phyloP scores from a whole-genome alignment of 2,113 vertebrate species.

The Gavia stellata region DNA sequence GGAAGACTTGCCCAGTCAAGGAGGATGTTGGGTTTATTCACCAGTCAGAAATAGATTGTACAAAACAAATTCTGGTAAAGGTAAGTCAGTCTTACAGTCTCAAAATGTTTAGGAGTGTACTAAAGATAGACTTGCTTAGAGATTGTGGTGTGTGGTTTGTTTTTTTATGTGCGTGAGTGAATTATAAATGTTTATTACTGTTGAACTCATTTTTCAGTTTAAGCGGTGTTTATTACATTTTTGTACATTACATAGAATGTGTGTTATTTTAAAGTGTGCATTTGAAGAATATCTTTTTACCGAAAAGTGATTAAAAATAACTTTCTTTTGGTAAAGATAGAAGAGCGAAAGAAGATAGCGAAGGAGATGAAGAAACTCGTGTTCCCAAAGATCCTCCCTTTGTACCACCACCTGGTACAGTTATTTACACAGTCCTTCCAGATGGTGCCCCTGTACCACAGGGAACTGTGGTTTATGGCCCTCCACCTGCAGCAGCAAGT shows the following conservation, averaged over 20 bases:
- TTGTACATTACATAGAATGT: neutral
- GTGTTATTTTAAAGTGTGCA: neutral
- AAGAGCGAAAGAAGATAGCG: neutral
- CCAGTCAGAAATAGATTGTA: slow-evolving; percentile 44
- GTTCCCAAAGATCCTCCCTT: slow-evolving; percentile 41
- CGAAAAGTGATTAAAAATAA: neutral
- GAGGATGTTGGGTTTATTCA: slow-evolving; percentile 76
- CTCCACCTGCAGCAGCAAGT: slow-evolving; percentile 52
- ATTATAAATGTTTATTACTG: neutral
- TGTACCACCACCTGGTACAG: slow-evolving; percentile 66
- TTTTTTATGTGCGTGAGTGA: neutral
- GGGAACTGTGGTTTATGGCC: slow-evolving; percentile 71
- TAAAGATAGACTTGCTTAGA: neutral
- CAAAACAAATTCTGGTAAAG: slow-evolving; percentile 44
- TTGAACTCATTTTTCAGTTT: neutral
- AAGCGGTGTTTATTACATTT: neutral
- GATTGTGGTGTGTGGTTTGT: neutral
- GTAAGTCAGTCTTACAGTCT: slow-evolving; percentile 28
- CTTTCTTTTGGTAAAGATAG: slow-evolving; percentile 2
- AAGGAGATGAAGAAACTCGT: slow-evolving; percentile 53
- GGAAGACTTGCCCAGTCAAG: slow-evolving; percentile 3
- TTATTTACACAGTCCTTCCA: slow-evolving; percentile 76
- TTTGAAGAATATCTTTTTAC: neutral
- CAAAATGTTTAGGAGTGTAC: neutral
- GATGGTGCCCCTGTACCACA: slow-evolving; percentile 72